Evolutionary conservation across 2,113 vertebrate species (phyloP).

Genomic region (Colius striatus): DNA sequence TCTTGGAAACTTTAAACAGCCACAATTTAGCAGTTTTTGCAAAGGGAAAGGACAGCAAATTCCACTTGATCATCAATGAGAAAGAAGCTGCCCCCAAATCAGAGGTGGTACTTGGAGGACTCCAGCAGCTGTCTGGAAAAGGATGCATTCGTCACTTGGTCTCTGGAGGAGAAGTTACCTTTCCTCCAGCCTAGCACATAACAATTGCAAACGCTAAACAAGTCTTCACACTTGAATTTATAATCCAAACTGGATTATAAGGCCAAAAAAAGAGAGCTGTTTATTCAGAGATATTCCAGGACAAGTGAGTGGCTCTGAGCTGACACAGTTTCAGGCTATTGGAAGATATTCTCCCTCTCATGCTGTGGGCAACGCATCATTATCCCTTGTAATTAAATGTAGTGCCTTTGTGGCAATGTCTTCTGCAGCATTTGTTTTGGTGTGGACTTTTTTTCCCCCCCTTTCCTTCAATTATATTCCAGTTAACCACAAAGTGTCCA

Average conservation of each 20-base stretch:
- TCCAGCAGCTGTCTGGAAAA: neutral
- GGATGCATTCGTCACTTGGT: neutral
- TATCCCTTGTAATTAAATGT: neutral
- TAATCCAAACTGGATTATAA: slow-evolving; percentile 12
- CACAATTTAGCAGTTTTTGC: fast-evolving
- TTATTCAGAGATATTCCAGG: neutral
- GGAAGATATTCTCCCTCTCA: neutral
- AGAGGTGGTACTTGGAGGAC: neutral
- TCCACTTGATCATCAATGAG: neutral
- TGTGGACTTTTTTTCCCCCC: neutral
- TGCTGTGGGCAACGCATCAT: neutral
- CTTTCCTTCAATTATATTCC: neutral
- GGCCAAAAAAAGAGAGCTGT: neutral
- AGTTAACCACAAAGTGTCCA: neutral
- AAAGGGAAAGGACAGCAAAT: neutral
- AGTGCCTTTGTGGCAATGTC: neutral
- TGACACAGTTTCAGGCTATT: neutral
- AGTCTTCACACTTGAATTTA: neutral
- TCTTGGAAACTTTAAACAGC: neutral
- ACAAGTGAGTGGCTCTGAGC: neutral
- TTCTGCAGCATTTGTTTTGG: neutral
- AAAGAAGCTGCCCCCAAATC: neutral
- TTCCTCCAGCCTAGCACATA: neutral
- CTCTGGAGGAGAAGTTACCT: neutral
- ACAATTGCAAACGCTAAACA: neutral